Base-by-base conservation (phyloP, 2,797 vertebrate species). In the Hyperoplus lanceolatus region DNA sequence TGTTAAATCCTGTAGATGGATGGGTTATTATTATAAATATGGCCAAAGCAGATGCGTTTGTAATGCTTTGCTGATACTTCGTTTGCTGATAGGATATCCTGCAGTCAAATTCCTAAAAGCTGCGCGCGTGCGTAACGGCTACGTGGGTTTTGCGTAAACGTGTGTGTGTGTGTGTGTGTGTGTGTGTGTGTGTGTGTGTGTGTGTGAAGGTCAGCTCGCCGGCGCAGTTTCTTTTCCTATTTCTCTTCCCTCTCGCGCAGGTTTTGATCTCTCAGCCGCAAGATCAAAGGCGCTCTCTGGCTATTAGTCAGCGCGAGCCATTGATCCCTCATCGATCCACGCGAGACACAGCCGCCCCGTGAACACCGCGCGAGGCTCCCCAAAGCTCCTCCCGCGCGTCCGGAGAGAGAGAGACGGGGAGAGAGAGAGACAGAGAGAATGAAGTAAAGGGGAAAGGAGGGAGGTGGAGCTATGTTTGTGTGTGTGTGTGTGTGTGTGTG, bases 281-380 rank as follows among this genome's bases (percentile, higher is more conserved):
- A 96, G 96, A 97, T 97, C 96, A 97, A 97, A 96, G 95, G 93
- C 93, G 92, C 93, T 96, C 95, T 95, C 95, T 96, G 95, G 95
- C 96, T 96, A 95, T 96, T 96, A 96, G 95, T 96, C 95, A 95
- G 95, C 95, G 95, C 94, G 94, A 96, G 94, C 95, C 95, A 96
- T 96, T 96, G 96, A 96, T 96, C 95, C 95, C 94, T 84, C 94
- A 96, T 96, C 95, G 96, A 96, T 96, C 95, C 91, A 89, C 93
- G 92, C 94, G 93, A 95, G 95, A 95, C 95, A 95, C 95, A 95
- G 95, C 95, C 95, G 94, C 94, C 94, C 94, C 93, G 92, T 90
- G 93, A 95, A 96, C 95, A 95, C 90, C 90, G 94, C 93, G 89
- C 94, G 91, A 94, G 94, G 93, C 93, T 95, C 95, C 94, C 95